Evolutionary conservation across 2,113 vertebrate genomes (phyloP), one percentile per base, ranked within the genome.

Genomic region (Rhadina sibilatrix): DNA sequence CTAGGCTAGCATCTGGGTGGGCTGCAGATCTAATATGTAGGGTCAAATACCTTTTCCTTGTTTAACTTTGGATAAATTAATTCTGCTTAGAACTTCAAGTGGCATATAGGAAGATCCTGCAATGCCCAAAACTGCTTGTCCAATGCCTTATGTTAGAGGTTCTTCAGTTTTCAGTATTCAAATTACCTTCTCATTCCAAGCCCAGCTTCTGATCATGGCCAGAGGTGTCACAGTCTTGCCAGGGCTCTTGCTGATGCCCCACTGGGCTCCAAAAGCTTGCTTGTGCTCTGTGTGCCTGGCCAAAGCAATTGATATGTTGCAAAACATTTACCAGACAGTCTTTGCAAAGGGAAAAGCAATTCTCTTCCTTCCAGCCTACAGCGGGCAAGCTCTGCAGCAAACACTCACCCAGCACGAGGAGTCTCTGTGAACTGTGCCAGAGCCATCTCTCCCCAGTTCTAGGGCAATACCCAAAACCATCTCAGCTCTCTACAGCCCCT

Each of bases 321-420:
- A 4, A 91, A 93, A 50, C 1, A 0, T 78, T 87, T 89, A 74
- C 37, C 40, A 65, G 50, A 7, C 60, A 68, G 12, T 24, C 16
- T 84, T 50, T 63, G 30, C 21, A 44, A 86, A 95, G 78, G 10
- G 16, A 89, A 89, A 91, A 75, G 4, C 35, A 84, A 15, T 71
- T 79, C 10, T 3, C 11, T 70, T 82, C 22, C 44, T 87, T 80
- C 50, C 64, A 84, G 87, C 33, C 0, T 1, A 17, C 16, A 61
- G 35, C 0, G 0, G 38, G 31, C 31, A 56, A 65, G 25, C 33
- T 83, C 42, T 66, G 42, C 0, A 0, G 37, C 28, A 60, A 91
- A 19, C 19, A 12, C 5, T 37, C 28, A 37, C 31, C 12, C 31
- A 81, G 42, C 21, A 77, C 47, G 17, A 14, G 40, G 10, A 79